Evolutionary conservation across 2,888 invertebrate species (phyloP).

Genomic region (Drosophila monieri): DNA sequence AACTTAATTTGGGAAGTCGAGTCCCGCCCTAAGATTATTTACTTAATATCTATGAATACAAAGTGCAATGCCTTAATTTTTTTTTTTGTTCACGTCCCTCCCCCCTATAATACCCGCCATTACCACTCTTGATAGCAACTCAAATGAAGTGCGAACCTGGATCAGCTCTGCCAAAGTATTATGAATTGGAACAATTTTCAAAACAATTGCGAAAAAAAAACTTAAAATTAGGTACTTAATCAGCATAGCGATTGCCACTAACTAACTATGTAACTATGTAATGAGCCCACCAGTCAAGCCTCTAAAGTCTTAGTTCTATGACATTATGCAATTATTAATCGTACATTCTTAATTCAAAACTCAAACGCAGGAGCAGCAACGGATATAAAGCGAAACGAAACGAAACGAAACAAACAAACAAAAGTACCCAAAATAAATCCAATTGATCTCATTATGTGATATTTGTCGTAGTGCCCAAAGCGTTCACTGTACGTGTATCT

Average conservation of each 20-base stretch:
- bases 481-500: slow-evolving; percentile 67
- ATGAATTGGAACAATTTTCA: slow-evolving; percentile 28
- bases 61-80: slow-evolving; percentile 18
- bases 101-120: neutral
- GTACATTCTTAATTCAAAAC: slow-evolving; percentile 50
- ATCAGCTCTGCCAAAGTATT: slow-evolving; percentile 29
- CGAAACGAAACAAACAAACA: slow-evolving; percentile 39
- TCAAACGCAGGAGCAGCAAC: slow-evolving; percentile 20
- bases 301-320: slow-evolving; percentile 58
- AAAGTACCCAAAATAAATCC: slow-evolving; percentile 70
- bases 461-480: slow-evolving; percentile 78
- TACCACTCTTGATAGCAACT: slow-evolving; percentile 5
- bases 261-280: slow-evolving; percentile 8
- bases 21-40: slow-evolving; percentile 25
- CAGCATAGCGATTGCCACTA: slow-evolving; percentile 6
- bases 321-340: slow-evolving; percentile 31
- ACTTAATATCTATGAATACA: neutral
- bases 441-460: slow-evolving; percentile 82
- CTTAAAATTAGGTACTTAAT: slow-evolving; percentile 42
- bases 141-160: slow-evolving; percentile 2
- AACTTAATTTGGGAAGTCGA: slow-evolving; percentile 21
- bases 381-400: slow-evolving; percentile 35
- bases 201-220: neutral
- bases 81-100: slow-evolving; percentile 14
- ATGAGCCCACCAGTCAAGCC: slow-evolving; percentile 21